phyloP scores from a whole-genome alignment of 2,888 invertebrate genomes.

The Nomada ferruginata region DNA sequence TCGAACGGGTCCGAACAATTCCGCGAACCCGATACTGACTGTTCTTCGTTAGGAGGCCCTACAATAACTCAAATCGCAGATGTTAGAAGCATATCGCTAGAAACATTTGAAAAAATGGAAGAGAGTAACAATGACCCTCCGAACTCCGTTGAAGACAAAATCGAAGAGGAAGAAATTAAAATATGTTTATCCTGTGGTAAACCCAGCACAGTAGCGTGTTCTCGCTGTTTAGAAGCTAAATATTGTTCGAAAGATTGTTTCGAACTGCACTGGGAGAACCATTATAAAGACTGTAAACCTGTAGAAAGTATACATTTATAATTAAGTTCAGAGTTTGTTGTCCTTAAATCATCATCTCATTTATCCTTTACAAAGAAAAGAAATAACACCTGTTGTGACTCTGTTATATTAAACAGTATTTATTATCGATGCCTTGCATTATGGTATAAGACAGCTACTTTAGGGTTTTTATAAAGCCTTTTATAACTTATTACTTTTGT shows the following conservation, averaged over 20 bases:
- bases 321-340: not conserved
- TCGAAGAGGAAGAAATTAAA: constrained; percentile 30
- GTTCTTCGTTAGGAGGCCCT: not conserved
- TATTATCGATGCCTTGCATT: constrained; percentile 37
- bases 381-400: constrained; percentile 15
- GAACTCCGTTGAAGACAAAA: constrained; percentile 9
- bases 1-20: not conserved
- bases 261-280: constrained; percentile 66
- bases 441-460: constrained; percentile 29
- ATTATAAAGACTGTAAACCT: constrained; percentile 66
- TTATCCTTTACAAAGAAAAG: not conserved
- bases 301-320: constrained; percentile 20
- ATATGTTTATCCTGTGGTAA: constrained; percentile 65
- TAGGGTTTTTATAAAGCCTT: constrained; percentile 14
- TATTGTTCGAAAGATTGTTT: constrained; percentile 71
- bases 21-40: not conserved
- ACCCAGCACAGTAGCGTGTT: constrained; percentile 65
- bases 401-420: constrained; percentile 54
- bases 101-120: constrained; percentile 40
- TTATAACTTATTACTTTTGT: constrained; percentile 40
- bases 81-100: constrained; percentile 56
- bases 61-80: constrained; percentile 29
- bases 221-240: constrained; percentile 64
- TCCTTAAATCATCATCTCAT: not conserved
- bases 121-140: not conserved